These are phyloP conservation scores for Zaprionus vittiger DNA, from an alignment of 1,140 invertebrate genomes.

Conservation along the genomic window DNA sequence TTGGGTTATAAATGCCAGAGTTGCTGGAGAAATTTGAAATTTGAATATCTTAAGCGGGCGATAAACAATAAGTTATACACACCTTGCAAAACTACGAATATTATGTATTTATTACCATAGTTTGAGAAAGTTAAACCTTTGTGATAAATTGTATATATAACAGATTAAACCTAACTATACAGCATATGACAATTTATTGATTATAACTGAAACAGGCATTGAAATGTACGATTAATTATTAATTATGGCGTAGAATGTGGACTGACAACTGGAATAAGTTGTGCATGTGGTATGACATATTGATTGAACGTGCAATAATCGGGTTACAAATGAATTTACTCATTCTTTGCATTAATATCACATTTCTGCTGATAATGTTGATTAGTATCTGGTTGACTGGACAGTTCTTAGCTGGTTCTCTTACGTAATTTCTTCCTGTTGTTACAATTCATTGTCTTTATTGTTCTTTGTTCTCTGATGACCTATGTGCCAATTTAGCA, in stretches of 20 bases:
- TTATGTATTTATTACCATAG: background rate
- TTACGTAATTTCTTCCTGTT: constrained; percentile 61
- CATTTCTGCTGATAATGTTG: constrained; percentile 48
- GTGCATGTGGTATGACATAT: constrained; percentile 1
- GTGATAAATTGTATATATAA: background rate
- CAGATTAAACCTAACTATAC: background rate
- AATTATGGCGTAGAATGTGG: background rate
- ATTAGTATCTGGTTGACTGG: constrained; percentile 44
- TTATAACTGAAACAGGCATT: background rate
- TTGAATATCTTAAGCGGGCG: constrained; percentile 2
- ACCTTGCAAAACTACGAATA: background rate
- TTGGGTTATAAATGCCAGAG: background rate
- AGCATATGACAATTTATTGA: background rate
- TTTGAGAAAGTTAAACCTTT: background rate
- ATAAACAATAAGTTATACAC: background rate
- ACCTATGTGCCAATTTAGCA: constrained; percentile 42
- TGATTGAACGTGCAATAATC: constrained; percentile 67
- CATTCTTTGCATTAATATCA: constrained; percentile 31
- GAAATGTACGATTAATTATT: background rate
- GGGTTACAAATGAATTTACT: constrained; percentile 61
- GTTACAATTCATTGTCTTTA: background rate
- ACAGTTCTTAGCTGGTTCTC: constrained; percentile 33
- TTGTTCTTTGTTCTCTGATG: constrained; percentile 35
- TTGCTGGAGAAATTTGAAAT: background rate
- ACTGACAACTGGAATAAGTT: background rate